A percentile compares a stretch with the other conserved stretches of the same genome.
Conservation (phyloP, 2,797 vertebrate species). For the Silurus aristotelis region DNA sequence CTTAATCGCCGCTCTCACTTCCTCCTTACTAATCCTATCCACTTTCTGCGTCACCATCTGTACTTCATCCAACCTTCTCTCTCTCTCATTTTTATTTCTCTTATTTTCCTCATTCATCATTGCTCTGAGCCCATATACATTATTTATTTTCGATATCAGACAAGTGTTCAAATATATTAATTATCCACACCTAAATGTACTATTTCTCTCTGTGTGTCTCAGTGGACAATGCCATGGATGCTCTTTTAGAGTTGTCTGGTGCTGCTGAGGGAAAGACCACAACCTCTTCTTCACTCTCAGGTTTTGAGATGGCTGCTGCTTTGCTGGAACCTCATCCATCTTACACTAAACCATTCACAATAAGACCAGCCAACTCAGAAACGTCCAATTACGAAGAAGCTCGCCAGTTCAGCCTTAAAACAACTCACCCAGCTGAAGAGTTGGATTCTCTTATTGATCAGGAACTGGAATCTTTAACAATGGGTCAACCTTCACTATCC, state of each 20-base stretch:
- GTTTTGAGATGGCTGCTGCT: conserved; percentile 78
- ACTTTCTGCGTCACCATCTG: too few species aligned
- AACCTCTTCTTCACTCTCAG: conserved; percentile 63
- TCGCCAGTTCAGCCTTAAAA: conserved; percentile 53
- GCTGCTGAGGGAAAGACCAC: conserved; percentile 74
- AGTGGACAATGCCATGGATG: conserved; percentile 96
- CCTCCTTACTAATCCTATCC: too few species aligned
- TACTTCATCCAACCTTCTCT: too few species aligned
- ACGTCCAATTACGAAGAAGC: conserved; percentile 40
- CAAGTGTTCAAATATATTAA: background rate
- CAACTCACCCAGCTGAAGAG: conserved; percentile 73
- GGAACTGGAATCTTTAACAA: conserved; percentile 74
- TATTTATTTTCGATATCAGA: too few species aligned
- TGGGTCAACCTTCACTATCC: conserved; percentile 17
- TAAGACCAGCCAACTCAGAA: background rate
- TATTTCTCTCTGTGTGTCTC: conserved; percentile 35
- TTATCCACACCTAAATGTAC: background rate
- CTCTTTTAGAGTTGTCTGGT: conserved; percentile 88
- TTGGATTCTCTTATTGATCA: conserved; percentile 81
- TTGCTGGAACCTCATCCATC: conserved; percentile 64
- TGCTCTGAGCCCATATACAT: too few species aligned
- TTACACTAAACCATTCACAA: conserved; percentile 33
- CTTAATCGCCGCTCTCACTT: too few species aligned
- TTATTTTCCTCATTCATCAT: too few species aligned
- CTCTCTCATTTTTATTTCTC: too few species aligned